Evolutionary conservation across 2,113 vertebrate genomes (phyloP).

Genomic region (Alectura lathami): DNA sequence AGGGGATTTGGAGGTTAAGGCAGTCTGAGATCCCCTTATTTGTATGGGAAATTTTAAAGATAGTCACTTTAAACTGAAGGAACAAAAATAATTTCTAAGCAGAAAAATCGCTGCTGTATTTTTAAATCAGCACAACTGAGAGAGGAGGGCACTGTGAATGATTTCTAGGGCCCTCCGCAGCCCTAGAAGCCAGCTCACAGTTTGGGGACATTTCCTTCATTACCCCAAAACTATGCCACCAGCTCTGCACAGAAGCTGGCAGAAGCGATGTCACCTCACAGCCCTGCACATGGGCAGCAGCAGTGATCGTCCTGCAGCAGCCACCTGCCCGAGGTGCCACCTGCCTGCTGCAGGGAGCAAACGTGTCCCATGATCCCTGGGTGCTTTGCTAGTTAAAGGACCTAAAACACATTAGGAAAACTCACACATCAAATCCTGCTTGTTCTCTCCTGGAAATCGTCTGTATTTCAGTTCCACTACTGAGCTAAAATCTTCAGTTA

Average conservation of each 20-base stretch:
- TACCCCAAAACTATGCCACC: background rate
- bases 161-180: background rate
- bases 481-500: background rate
- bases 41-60: background rate
- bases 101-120: accelerated
- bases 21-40: background rate
- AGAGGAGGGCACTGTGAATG: background rate
- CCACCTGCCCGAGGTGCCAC: background rate
- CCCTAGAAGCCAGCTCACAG: background rate
- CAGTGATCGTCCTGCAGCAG: background rate
- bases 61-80: background rate
- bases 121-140: background rate
- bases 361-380: accelerated
- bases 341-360: background rate
- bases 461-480: background rate
- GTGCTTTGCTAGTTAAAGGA: background rate
- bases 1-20: background rate
- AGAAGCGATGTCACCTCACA: background rate
- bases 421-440: accelerated
- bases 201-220: background rate
- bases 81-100: too few species aligned
- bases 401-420: background rate
- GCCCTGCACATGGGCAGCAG: accelerated
- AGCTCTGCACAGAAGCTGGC: background rate
- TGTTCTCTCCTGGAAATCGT: background rate